Percentiles rank a stretch among this genome's conserved stretches.
These are phyloP conservation scores for Papilio demoleus DNA, from an alignment of 2,888 invertebrate species.

Conservation along the genomic window DNA sequence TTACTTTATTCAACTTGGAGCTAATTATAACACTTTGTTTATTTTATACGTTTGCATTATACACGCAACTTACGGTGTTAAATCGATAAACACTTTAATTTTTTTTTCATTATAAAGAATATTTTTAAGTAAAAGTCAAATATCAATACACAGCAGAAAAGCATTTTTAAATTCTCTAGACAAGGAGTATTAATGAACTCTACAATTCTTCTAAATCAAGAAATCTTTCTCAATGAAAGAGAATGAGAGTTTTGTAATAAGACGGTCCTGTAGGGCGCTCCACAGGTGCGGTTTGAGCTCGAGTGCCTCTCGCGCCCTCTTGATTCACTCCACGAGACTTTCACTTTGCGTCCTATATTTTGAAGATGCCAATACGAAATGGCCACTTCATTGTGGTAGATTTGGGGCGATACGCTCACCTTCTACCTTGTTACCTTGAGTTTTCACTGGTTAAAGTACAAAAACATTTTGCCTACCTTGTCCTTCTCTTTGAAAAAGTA, in stretches of 20 bases:
- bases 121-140: too few relatives aligned
- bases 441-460: not conserved
- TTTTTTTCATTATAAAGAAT: too few relatives aligned
- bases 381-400: constrained; percentile 39
- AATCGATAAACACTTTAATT: not conserved
- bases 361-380: constrained; percentile 42
- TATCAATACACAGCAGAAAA: not conserved
- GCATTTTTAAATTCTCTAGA: constrained; percentile 35
- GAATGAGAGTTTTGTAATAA: constrained; percentile 52
- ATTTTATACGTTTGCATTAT: too few relatives aligned
- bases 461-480: not conserved
- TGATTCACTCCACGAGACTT: constrained; percentile 46
- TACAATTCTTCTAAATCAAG: constrained; percentile 1
- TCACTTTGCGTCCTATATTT: constrained; percentile 50
- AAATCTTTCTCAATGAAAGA: constrained; percentile 41
- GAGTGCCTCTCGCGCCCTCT: constrained; percentile 47
- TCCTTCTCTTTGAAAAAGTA: not conserved
- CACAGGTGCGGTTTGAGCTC: constrained; percentile 47
- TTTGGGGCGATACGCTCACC: not conserved
- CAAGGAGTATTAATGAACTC: constrained; percentile 16
- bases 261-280: constrained; percentile 50
- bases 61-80: not conserved
- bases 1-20: not conserved
- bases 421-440: not conserved
- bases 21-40: too few relatives aligned